Percentiles rank a stretch among this genome's conserved stretches.
Evolutionary conservation across 2,797 vertebrate species (phyloP).

Genomic region (Chromobotia macracanthus): DNA sequence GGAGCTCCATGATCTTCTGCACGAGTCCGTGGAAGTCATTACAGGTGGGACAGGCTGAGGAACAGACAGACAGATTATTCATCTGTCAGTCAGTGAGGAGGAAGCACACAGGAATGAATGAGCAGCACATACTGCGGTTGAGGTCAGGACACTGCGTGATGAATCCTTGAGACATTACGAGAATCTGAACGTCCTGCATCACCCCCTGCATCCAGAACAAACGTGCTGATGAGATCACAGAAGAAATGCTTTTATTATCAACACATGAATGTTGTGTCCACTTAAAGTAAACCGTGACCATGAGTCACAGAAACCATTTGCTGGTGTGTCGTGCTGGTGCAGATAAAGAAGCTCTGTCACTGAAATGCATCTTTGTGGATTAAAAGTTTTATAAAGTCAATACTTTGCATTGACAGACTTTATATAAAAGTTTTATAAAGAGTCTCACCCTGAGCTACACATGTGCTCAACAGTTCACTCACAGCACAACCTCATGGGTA

Average conservation of each 20-base stretch:
- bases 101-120: neutral
- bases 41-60: conserved; percentile 93
- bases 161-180: conserved; percentile 97
- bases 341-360: neutral
- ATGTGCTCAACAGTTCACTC: neutral
- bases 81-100: neutral
- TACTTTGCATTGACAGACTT: neutral
- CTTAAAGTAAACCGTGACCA: no score
- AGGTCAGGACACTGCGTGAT: conserved; percentile 97
- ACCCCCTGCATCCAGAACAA: conserved; percentile 80
- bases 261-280: no score
- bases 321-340: no score
- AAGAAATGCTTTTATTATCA: no score
- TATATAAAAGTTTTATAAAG: neutral
- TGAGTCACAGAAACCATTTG: no score
- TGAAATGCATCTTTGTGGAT: neutral
- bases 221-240: no score
- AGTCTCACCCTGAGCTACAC: neutral
- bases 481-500: conserved; percentile 9
- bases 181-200: conserved; percentile 96
- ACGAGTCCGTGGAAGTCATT: conserved; percentile 98
- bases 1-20: conserved; percentile 99
- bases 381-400: neutral
- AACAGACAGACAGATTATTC: neutral
- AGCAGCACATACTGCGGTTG: conserved; percentile 92